Evolutionary conservation across 37 sponge, comb jelly and placozoan species (phyloP), one percentile per base, ranked within the genome.

Genomic region (Haliclona indistincta): DNA sequence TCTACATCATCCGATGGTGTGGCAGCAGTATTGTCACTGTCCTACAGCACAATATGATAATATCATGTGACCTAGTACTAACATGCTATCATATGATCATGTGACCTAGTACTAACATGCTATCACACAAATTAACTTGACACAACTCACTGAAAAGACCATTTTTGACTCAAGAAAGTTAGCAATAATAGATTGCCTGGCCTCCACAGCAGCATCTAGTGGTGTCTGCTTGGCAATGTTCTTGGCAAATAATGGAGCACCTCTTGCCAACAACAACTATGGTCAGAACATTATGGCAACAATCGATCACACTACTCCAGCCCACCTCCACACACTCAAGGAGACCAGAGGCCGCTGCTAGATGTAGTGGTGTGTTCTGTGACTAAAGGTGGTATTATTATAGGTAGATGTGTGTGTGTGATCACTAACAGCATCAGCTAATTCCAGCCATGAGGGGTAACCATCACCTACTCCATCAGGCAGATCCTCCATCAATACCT

Each of bases 281-380:
- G 23, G 41, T 43, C 15, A 33, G 13, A 36, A 37, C 23, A 38
- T 45, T 26, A 52, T 3, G 35, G 25, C 20, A 19, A 4, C 37
- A 35, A 35, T 11, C 7, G 7, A 28, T 60, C 8, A 29, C 8
- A 60, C 32, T 28, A 60, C 32, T n/a, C 15, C 10, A 17, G 60
- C 56, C 36, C 28, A 91, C 91, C 86, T 91, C 91, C 8, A 91
- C 91, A 73, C 91, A 91, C n/a, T 56, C 75, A 19, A 81, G 68
- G 0, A 91, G 74, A 17, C 91, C 91, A 30, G 91, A 91, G 20
- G 71, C 78, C 39, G 86, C 86, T 61, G 91, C 91, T 44, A 85
- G 43, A 47, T 91, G 91, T 2, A 91, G 79, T 28, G 91, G 86
- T 45, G 91, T 91, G 71, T 91, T 91, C 29, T 64, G n/a, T 20